Evolutionary conservation across 1,140 invertebrate species (phyloP).

Genomic region (Sarcophaga bullata): DNA sequence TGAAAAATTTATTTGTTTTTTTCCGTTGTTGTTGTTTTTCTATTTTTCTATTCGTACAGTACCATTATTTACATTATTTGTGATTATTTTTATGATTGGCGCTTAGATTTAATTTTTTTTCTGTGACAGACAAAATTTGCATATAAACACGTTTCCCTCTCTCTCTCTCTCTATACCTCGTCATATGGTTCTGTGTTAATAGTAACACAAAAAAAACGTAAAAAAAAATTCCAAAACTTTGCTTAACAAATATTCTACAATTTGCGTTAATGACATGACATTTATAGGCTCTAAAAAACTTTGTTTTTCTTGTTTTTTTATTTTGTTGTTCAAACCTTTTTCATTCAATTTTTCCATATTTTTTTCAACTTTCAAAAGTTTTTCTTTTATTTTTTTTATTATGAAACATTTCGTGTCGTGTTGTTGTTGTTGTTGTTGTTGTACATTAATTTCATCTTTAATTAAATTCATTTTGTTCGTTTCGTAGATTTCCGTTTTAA

Average conservation of each 20-base stretch:
- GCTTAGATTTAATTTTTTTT: not conserved
- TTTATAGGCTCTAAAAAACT: not conserved
- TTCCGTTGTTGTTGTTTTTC: not conserved
- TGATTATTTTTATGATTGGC: not conserved
- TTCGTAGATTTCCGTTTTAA: no score
- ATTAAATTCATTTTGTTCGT: no score
- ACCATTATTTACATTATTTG: not conserved
- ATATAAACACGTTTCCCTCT: not conserved
- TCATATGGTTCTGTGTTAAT: not conserved
- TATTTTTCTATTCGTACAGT: not conserved
- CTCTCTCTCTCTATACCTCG: no score
- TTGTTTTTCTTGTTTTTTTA: no score
- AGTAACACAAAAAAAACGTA: not conserved
- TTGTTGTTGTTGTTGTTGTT: no score
- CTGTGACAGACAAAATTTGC: not conserved
- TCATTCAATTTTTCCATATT: no score
- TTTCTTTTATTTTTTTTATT: no score
- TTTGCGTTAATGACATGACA: conserved; percentile 4
- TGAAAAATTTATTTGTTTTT: no score
- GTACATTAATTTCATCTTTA: no score
- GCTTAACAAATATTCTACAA: conserved; percentile 1
- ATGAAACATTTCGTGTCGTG: no score
- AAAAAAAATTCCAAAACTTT: not conserved
- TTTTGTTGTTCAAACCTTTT: no score
- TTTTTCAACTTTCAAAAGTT: no score